Conservation (phyloP, 2,113 vertebrate species). For the Crotophaga sulcirostris region DNA sequence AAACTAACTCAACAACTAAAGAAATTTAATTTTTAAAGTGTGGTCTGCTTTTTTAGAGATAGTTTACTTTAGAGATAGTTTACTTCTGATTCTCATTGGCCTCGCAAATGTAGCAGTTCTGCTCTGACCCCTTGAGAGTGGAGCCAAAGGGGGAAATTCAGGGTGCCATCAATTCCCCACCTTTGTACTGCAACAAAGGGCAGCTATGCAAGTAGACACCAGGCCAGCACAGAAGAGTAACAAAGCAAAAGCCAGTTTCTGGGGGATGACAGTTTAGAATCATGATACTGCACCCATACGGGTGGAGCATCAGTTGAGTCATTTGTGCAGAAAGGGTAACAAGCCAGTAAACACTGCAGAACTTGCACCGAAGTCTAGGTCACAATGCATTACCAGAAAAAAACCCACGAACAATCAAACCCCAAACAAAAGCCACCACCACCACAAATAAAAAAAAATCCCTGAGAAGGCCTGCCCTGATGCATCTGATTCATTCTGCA, state of each 20-base stretch:
- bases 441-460: neutral
- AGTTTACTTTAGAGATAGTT: neutral
- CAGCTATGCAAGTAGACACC: neutral
- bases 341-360: neutral
- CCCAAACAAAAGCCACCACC: neutral
- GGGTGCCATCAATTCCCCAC: neutral
- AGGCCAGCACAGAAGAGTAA: neutral
- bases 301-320: neutral
- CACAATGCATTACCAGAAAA: neutral
- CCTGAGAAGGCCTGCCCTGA: neutral
- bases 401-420: neutral
- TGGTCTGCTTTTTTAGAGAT: neutral
- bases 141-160: neutral
- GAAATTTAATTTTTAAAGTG: neutral
- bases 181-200: neutral
- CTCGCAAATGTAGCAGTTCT: neutral
- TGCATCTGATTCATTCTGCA: neutral
- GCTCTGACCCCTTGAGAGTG: neutral
- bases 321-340: neutral
- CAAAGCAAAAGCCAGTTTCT: neutral
- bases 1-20: neutral
- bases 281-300: neutral
- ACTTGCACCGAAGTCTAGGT: neutral
- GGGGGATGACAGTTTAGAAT: neutral
- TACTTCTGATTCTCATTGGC: neutral